Percentiles rank a stretch among this genome's conserved stretches.
phyloP scores from a whole-genome alignment of 1,140 invertebrate genomes.

The Apolygus lucorum region DNA sequence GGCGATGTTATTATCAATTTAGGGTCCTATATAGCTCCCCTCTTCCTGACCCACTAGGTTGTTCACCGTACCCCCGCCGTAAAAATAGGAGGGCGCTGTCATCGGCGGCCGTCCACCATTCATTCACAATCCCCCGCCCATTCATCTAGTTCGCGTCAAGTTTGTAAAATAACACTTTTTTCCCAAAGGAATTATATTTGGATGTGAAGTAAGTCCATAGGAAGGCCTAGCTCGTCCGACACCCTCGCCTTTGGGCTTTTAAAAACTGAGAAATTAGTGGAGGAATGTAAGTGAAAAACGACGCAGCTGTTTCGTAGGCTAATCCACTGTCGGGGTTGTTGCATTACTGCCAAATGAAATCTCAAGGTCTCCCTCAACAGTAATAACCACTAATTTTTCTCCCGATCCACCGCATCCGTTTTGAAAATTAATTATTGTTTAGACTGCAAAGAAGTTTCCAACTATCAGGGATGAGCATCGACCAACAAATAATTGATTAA shows the following conservation, averaged over 20 bases:
- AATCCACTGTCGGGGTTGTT: not conserved
- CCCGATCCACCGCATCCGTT: too few relatives aligned
- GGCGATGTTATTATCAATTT: slow-evolving; percentile 15
- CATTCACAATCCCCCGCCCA: slow-evolving; percentile 10
- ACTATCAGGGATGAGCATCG: too few relatives aligned
- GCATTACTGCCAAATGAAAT: slow-evolving; percentile 5
- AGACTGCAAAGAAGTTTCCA: too few relatives aligned
- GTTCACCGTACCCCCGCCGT: slow-evolving; percentile 4
- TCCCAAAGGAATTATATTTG: slow-evolving; percentile 13
- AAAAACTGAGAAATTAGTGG: not conserved
- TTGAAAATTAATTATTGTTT: too few relatives aligned
- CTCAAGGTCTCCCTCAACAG: not conserved
- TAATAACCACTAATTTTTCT: too few relatives aligned
- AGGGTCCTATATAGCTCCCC: slow-evolving; percentile 14
- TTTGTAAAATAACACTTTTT: slow-evolving; percentile 17
- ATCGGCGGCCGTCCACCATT: not conserved
- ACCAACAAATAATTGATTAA: too few relatives aligned
- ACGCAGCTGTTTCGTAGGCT: slow-evolving; percentile 10
- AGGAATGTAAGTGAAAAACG: slow-evolving; percentile 10
- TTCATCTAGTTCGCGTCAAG: slow-evolving; percentile 9
- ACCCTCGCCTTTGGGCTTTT: not conserved
- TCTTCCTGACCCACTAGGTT: not conserved
- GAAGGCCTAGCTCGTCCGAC: not conserved
- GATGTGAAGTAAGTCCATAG: slow-evolving; percentile 16
- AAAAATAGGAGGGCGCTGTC: slow-evolving; percentile 16